These are phyloP conservation scores for Indicator indicator DNA, from an alignment of 2,113 vertebrate genomes.

Conservation along the genomic window DNA sequence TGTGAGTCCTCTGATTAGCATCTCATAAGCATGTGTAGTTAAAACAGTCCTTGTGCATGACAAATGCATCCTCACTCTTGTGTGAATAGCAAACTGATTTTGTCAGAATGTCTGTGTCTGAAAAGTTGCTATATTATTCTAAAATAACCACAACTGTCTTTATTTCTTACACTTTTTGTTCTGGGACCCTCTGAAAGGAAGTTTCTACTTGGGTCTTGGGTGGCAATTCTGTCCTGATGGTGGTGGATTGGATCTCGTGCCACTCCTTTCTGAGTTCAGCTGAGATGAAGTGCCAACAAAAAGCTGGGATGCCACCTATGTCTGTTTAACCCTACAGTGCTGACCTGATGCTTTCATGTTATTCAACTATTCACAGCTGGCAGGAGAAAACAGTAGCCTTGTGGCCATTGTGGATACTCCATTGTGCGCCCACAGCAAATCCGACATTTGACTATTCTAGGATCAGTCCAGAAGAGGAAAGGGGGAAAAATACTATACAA, in stretches of 20 bases:
- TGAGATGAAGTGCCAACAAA: background rate
- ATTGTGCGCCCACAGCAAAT: background rate
- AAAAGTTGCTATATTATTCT: too few species aligned
- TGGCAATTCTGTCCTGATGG: background rate
- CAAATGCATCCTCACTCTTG: background rate
- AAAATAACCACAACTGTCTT: background rate
- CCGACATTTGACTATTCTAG: background rate
- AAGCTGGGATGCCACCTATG: background rate
- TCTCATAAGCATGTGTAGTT: background rate
- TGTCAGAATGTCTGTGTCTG: background rate
- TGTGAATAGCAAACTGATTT: background rate
- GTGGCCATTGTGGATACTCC: background rate
- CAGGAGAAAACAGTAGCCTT: background rate
- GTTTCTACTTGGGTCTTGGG: rapidly evolving
- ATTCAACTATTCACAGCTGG: background rate
- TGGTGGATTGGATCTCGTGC: rapidly evolving
- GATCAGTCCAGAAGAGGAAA: background rate
- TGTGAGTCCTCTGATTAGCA: background rate
- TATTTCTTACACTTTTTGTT: background rate
- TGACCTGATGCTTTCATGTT: background rate
- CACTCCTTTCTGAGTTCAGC: background rate
- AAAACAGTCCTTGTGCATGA: background rate
- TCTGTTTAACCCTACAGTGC: background rate
- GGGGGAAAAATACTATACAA: background rate
- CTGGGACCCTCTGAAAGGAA: background rate